phyloP scores from a whole-genome alignment of 1,140 invertebrate genomes.

The Drosophila bocki region DNA sequence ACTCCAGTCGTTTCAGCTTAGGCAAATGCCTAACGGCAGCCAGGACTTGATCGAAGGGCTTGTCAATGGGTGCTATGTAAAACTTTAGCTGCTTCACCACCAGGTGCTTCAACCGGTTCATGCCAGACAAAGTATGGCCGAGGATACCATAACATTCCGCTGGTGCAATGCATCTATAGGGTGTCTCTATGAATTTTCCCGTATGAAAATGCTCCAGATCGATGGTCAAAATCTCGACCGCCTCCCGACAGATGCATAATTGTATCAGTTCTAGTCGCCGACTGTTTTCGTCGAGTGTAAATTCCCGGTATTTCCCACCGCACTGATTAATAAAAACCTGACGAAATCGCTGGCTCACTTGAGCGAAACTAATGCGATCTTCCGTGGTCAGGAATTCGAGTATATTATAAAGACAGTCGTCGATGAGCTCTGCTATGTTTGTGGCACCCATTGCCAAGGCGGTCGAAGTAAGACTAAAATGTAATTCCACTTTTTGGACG shows the following conservation, averaged over 20 bases:
- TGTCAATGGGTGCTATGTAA: slow-evolving; percentile 8
- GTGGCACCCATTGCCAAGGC: slow-evolving; percentile 28
- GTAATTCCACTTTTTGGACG: slow-evolving; percentile 8
- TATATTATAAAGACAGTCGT: slow-evolving; percentile 54
- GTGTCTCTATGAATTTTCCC: neutral
- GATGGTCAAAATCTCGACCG: slow-evolving; percentile 40
- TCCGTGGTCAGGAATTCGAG: slow-evolving; percentile 22
- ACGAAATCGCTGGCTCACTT: slow-evolving; percentile 55
- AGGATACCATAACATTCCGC: slow-evolving; percentile 36
- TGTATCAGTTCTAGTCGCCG: slow-evolving; percentile 24
- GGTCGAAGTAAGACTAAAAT: slow-evolving; percentile 11
- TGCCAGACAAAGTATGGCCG: slow-evolving; percentile 26
- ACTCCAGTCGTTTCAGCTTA: slow-evolving; percentile 24
- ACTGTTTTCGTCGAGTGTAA: slow-evolving; percentile 17
- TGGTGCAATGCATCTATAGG: slow-evolving; percentile 19
- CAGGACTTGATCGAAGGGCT: slow-evolving; percentile 49
- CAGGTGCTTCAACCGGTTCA: slow-evolving; percentile 36
- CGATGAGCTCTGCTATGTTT: slow-evolving; percentile 46
- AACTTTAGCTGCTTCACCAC: slow-evolving; percentile 21
- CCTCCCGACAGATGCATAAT: slow-evolving; percentile 51
- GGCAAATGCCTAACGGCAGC: slow-evolving; percentile 22
- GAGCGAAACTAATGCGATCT: slow-evolving; percentile 45
- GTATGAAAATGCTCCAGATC: slow-evolving; percentile 50
- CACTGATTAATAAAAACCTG: slow-evolving; percentile 31
- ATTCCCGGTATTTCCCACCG: slow-evolving; percentile 25